A percentile compares a stretch with the other conserved stretches of the same genome.
These are phyloP conservation scores for Polydrusus pterygomalis DNA, from an alignment of 2,888 invertebrate species.

Conservation along the genomic window DNA sequence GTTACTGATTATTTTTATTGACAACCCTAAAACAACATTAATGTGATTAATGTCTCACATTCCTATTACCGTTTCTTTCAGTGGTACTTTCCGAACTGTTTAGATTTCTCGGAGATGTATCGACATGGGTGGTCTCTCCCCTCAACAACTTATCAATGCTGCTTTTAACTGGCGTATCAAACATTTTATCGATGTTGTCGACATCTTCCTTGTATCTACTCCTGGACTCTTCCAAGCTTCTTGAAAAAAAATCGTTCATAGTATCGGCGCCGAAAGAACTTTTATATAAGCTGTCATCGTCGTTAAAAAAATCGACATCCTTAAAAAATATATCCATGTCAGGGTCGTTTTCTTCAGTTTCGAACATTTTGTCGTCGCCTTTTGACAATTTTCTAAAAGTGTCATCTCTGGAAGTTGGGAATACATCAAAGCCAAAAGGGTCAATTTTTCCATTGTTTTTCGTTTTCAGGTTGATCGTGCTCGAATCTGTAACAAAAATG, in stretches of 20 bases:
- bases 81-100: neutral
- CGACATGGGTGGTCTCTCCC: slow-evolving; percentile 3
- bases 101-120: neutral
- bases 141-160: neutral
- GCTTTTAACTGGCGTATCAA: slow-evolving; percentile 4
- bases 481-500: neutral
- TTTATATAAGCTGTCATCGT: slow-evolving; percentile 1
- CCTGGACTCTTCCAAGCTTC: slow-evolving; percentile 5
- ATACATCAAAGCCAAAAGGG: slow-evolving; percentile 14
- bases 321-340: slow-evolving; percentile 6
- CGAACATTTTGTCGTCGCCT: neutral
- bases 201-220: slow-evolving; percentile 7
- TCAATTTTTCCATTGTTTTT: slow-evolving; percentile 32
- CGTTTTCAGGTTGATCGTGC: slow-evolving; percentile 3
- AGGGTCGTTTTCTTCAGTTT: neutral
- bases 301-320: neutral
- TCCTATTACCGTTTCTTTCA: slow-evolving; percentile 12
- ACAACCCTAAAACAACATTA: neutral
- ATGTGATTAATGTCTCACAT: slow-evolving; percentile 1
- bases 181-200: slow-evolving; percentile 8
- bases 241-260: neutral
- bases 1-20: neutral
- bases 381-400: neutral
- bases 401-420: neutral
- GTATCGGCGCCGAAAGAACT: neutral